Evolutionary conservation across 2,797 vertebrate species (phyloP).

Genomic region (Leptoclinus maculatus): DNA sequence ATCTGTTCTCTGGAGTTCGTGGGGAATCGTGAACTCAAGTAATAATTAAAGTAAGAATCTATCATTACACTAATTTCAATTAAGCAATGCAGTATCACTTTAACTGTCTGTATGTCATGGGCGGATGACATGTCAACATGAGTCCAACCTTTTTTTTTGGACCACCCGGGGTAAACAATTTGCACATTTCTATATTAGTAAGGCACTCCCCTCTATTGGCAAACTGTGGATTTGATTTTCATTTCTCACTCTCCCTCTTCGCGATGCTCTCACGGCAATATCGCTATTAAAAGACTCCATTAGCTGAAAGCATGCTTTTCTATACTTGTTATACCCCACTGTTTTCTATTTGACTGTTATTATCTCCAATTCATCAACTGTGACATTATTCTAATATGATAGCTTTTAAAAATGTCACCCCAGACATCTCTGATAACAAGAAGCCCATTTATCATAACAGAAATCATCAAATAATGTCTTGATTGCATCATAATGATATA

Average conservation of each 20-base stretch:
- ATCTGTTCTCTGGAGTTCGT: neutral
- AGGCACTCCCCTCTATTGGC: slow-evolving; percentile 18
- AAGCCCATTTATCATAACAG: slow-evolving; percentile 73
- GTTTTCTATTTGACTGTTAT: slow-evolving; percentile 86
- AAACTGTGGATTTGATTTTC: slow-evolving; percentile 78
- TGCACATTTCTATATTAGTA: slow-evolving; percentile 26
- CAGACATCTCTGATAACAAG: slow-evolving; percentile 82
- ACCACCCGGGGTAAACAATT: slow-evolving; percentile 37
- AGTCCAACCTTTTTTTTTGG: slow-evolving; percentile 12
- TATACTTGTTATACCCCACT: slow-evolving; percentile 81
- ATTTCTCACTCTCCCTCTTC: slow-evolving; percentile 66
- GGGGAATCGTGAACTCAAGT: neutral
- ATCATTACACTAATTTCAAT: slow-evolving; percentile 28
- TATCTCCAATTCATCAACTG: slow-evolving; percentile 88
- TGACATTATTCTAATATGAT: slow-evolving; percentile 80
- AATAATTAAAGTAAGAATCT: neutral
- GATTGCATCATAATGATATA: slow-evolving; percentile 91
- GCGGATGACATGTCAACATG: slow-evolving; percentile 37
- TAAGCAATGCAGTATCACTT: slow-evolving; percentile 22
- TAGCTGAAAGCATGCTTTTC: slow-evolving; percentile 88
- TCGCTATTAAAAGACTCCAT: slow-evolving; percentile 81
- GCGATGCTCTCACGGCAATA: slow-evolving; percentile 53
- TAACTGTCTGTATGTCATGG: slow-evolving; percentile 11
- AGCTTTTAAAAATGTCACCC: slow-evolving; percentile 86
- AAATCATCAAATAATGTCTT: slow-evolving; percentile 94